Conservation (phyloP, 2,113 vertebrate genomes). For the Heterochromis multidens region DNA sequence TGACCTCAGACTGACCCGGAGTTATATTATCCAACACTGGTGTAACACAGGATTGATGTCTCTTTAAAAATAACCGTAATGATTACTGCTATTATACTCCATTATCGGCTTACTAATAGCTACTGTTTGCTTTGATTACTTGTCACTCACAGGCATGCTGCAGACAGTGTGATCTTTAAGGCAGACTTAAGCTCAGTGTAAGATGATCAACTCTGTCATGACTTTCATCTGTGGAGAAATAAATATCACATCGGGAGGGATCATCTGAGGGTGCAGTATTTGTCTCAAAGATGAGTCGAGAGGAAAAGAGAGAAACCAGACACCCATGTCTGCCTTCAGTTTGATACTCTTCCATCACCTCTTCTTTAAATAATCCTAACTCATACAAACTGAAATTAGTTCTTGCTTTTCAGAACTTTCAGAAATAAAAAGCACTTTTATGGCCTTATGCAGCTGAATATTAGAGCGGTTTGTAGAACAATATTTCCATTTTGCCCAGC, state of each 20-base stretch:
- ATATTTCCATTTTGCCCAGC: not conserved
- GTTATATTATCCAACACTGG: not conserved
- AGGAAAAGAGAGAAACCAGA: not conserved
- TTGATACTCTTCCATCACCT: not conserved
- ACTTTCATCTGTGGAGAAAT: not conserved
- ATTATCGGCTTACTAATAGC: conserved; percentile 13
- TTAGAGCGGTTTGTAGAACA: not conserved
- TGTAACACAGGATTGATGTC: not conserved
- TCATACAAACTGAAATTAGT: not conserved
- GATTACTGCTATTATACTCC: conserved; percentile 33
- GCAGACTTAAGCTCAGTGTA: not conserved
- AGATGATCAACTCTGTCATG: not conserved
- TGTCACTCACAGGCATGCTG: not conserved
- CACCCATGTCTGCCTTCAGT: not conserved
- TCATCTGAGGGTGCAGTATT: not conserved
- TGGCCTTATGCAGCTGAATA: not conserved
- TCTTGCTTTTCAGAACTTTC: not conserved
- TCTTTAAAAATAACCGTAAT: not conserved
- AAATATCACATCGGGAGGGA: not conserved
- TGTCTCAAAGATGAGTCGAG: not conserved
- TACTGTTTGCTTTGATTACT: not conserved
- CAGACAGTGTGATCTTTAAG: not conserved
- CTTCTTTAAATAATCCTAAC: not conserved
- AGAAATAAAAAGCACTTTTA: not conserved
- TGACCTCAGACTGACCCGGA: not conserved